These are phyloP conservation scores for Setophaga coronata DNA, from an alignment of 2,113 vertebrate species.

Conservation along the genomic window DNA sequence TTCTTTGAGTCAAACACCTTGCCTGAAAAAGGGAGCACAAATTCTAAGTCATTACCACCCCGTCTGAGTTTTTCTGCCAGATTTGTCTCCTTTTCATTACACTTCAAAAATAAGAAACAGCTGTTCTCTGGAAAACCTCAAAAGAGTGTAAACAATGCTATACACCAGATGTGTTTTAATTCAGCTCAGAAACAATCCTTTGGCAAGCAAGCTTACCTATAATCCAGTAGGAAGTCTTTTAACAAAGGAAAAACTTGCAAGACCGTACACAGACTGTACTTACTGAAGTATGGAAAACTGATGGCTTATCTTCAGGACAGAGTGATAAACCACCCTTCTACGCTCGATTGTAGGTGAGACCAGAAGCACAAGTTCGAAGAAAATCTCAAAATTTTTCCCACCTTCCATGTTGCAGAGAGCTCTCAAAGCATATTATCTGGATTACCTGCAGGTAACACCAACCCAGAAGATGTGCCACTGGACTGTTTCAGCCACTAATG, in stretches of 20 bases:
- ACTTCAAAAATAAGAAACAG: neutral
- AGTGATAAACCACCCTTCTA: neutral
- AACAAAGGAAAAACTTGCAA: neutral
- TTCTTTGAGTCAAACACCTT: neutral
- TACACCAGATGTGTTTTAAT: neutral
- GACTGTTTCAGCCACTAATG: neutral
- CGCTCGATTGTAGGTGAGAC: neutral
- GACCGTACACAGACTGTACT: neutral
- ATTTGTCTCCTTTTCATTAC: neutral
- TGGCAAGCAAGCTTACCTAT: neutral
- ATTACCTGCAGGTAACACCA: neutral
- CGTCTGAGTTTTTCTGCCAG: neutral
- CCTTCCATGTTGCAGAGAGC: neutral
- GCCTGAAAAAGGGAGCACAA: neutral
- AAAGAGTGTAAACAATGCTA: neutral
- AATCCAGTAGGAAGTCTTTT: neutral
- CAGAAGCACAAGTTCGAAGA: neutral
- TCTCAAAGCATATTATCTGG: neutral
- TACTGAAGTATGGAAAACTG: neutral
- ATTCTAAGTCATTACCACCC: neutral
- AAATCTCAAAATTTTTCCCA: neutral
- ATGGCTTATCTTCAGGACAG: neutral
- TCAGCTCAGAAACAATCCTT: neutral
- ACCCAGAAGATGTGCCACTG: neutral
- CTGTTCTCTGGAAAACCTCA: neutral